Evolutionary conservation across 2,888 invertebrate species (phyloP).

Genomic region (Cheilosia impressa): DNA sequence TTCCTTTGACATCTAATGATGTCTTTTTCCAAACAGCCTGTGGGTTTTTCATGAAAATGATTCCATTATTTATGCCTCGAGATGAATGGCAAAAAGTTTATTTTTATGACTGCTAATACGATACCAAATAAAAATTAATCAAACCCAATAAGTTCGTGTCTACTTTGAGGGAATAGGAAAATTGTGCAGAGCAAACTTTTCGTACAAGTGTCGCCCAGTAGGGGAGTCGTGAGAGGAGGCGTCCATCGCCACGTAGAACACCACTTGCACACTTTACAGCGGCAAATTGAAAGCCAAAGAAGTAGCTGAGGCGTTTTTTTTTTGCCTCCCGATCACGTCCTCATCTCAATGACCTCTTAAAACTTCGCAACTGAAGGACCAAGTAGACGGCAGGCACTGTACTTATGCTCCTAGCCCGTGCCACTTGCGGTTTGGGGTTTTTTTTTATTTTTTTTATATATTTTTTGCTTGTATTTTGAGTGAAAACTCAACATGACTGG

Average conservation of each 20-base stretch:
- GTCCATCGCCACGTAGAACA: constrained; percentile 25
- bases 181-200: constrained; percentile 24
- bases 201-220: constrained; percentile 32
- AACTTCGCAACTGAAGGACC: constrained; percentile 60
- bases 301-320: constrained; percentile 40
- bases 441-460: too few species aligned
- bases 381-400: constrained; percentile 35
- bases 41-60: too few species aligned
- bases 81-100: too few species aligned
- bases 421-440: background rate
- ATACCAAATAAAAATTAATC: constrained; percentile 54
- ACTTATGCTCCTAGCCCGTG: constrained; percentile 14
- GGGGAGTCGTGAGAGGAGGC: constrained; percentile 7
- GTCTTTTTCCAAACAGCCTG: too few species aligned
- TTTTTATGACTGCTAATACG: too few species aligned
- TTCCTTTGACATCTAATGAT: background rate
- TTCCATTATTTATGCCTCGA: too few species aligned
- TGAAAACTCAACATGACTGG: constrained; percentile 36
- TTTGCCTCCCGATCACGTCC: constrained; percentile 60
- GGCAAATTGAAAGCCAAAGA: constrained; percentile 63
- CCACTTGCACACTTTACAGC: constrained; percentile 44
- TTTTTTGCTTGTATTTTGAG: constrained; percentile 25
- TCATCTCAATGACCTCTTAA: constrained; percentile 70
- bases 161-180: background rate
- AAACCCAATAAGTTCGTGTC: constrained; percentile 41